phyloP scores from a whole-genome alignment of 2,113 vertebrate species.

The Microcebus lehilahytsara region DNA sequence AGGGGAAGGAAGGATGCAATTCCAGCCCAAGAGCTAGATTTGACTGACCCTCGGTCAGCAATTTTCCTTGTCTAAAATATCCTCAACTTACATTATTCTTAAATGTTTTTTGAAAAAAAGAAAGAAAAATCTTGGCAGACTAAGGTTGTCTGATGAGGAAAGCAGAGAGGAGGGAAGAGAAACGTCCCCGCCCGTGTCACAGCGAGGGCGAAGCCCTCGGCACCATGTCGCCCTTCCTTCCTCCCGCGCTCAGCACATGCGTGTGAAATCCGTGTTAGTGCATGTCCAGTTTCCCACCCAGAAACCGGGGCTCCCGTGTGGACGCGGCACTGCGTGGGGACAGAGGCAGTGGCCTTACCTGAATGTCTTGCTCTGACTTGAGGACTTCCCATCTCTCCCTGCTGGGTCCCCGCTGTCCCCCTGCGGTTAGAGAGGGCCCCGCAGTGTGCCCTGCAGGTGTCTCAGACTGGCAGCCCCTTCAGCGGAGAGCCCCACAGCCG shows the following conservation, averaged over 20 bases:
- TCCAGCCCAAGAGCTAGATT: background rate
- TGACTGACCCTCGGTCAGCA: background rate
- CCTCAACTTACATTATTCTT: background rate
- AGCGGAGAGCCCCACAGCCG: background rate
- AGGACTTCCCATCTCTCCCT: background rate
- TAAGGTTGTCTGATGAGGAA: background rate
- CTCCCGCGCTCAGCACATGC: background rate
- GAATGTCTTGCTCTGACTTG: background rate
- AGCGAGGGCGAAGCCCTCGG: background rate
- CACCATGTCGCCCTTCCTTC: background rate
- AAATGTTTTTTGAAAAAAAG: background rate
- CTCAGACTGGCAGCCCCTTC: background rate
- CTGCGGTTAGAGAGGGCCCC: background rate
- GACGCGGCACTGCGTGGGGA: background rate
- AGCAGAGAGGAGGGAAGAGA: background rate
- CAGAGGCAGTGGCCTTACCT: background rate
- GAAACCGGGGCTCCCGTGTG: background rate
- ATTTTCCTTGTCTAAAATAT: background rate
- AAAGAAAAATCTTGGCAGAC: background rate
- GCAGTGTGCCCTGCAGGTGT: background rate
- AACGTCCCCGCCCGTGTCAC: rapidly evolving
- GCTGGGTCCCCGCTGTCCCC: background rate
- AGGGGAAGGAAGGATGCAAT: no score
- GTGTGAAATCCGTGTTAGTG: background rate
- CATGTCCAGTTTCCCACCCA: background rate